These are phyloP conservation scores for Listrodromus nycthemerus DNA, from an alignment of 2,888 invertebrate species.

Conservation along the genomic window DNA sequence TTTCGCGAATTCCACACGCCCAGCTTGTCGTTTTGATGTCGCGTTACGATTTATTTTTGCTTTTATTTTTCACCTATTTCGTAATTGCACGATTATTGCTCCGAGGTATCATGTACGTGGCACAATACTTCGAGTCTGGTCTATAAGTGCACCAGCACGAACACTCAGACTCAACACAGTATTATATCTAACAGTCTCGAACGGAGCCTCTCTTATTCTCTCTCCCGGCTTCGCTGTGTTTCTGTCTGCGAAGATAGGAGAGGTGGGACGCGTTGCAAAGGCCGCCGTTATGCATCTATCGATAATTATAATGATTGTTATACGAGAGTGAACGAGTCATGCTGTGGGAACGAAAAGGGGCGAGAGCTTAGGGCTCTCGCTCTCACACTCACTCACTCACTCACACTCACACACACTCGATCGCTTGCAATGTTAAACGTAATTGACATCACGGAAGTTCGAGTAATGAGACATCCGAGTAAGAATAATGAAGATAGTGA, in stretches of 20 bases:
- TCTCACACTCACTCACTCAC: slow-evolving; percentile 14
- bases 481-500: slow-evolving; percentile 71
- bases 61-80: too few relatives aligned
- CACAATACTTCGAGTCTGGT: slow-evolving; percentile 10
- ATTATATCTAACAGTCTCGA: slow-evolving; percentile 59
- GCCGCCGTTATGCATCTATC: slow-evolving; percentile 65
- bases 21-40: neutral
- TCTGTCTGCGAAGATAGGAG: slow-evolving; percentile 56
- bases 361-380: slow-evolving; percentile 45
- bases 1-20: neutral
- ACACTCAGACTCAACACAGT: slow-evolving; percentile 33
- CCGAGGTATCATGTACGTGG: slow-evolving; percentile 22
- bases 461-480: slow-evolving; percentile 70
- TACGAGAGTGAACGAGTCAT: slow-evolving; percentile 66
- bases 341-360: slow-evolving; percentile 68
- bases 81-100: slow-evolving; percentile 20
- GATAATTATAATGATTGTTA: slow-evolving; percentile 72
- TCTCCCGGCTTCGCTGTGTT: slow-evolving; percentile 18
- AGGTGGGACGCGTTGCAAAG: slow-evolving; percentile 60
- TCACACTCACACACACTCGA: slow-evolving; percentile 3
- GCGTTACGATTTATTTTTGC: neutral
- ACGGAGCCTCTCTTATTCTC: slow-evolving; percentile 16
- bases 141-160: slow-evolving; percentile 39
- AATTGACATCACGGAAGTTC: slow-evolving; percentile 73
- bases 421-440: slow-evolving; percentile 69